Evolutionary conservation across 2,888 invertebrate species (phyloP), one percentile per base, ranked within the genome.

Genomic region (Phlogophora meticulosa): DNA sequence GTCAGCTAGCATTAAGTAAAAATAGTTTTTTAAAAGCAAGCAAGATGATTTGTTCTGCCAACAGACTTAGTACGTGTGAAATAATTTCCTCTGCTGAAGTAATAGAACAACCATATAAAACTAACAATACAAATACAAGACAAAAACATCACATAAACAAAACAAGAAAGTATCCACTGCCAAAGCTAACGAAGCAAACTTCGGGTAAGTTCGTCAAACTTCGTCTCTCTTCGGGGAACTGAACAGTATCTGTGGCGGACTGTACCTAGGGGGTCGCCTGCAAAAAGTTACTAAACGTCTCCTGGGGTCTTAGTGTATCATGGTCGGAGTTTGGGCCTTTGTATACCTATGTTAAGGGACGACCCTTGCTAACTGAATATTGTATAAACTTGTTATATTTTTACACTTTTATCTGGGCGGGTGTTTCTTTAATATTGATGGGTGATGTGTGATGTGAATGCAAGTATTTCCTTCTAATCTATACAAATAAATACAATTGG

Each of bases 201-300:
- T 74, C 72, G 63, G 42, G 7, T 0, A 74, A 81, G 63, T 73
- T 81, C 79, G 77, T 57, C 7, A 38, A 74, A 81, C 56, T 70
- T 66, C 78, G 69, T n/a, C 17, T 4, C 36, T 64, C 66, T 71
- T 80, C 52, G 72, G 72, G 58, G 62, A 81, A 68, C 70, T 64
- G 61, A 77, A 81, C 77, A 72, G 71, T 83, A 82, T 73, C 70
- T 62, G 67, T 60, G 38, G 66, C 55, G 73, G 71, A 84, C 81
- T 73, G 65, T 71, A 56, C 62, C 70, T 22, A 20, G 67, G 74
- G 74, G 67, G 22, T 51, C 49, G 45, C n/a, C 56, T 55, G 58
- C 57, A 83, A 83, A 83, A 82, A 83, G 74, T 83, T 79, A 60
- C 65, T 81, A 78, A 82, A 69, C 68, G 79, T 76, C 82, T 72